Conservation (phyloP, 2,113 vertebrate genomes). For the Aegithalos caudatus region DNA sequence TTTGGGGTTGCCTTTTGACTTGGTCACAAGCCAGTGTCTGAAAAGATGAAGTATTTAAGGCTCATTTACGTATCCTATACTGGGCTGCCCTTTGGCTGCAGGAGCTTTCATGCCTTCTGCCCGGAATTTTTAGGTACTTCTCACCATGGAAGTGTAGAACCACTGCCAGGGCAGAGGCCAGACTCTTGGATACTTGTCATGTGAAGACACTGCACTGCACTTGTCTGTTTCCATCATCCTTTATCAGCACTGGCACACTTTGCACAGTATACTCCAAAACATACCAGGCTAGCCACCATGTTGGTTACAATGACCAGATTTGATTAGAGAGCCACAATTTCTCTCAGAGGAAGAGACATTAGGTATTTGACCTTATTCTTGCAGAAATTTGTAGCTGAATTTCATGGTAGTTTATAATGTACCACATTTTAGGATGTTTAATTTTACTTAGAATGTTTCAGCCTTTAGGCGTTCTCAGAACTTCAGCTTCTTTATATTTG, state of each 20-base stretch:
- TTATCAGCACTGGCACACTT: neutral
- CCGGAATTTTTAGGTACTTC: neutral
- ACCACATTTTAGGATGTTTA: neutral
- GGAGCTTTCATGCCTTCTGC: neutral
- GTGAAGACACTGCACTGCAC: neutral
- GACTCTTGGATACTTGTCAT: neutral
- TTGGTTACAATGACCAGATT: neutral
- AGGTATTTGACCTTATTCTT: neutral
- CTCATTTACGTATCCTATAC: neutral
- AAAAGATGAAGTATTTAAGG: neutral
- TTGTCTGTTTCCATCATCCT: neutral
- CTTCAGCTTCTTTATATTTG: neutral
- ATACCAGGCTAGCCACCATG: rapidly evolving
- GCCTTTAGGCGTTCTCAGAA: neutral
- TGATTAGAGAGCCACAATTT: neutral
- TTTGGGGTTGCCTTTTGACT: neutral
- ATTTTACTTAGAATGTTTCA: neutral
- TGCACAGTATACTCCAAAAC: neutral
- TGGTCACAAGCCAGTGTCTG: neutral
- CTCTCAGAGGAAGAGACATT: neutral
- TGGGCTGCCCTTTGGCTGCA: neutral
- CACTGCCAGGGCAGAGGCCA: neutral
- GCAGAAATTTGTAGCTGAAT: neutral
- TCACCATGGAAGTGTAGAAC: neutral
- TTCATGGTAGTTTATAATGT: neutral